A percentile compares a stretch with the other conserved stretches of the same genome.
phyloP scores from a whole-genome alignment of 2,888 invertebrate genomes.

The Physocephala rufipes region DNA sequence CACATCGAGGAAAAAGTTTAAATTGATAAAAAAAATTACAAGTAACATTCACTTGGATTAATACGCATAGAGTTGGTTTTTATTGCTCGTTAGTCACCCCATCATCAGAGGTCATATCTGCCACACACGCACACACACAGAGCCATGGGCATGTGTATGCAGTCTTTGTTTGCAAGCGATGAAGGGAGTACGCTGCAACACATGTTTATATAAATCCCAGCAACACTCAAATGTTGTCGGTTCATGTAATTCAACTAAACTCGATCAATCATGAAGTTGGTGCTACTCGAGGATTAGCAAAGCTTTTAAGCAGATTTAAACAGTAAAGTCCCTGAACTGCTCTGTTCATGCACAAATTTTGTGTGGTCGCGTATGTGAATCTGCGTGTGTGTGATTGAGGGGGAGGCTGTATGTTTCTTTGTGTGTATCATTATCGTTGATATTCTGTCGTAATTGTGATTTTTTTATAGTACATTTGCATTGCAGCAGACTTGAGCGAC shows the following conservation, averaged over 20 bases:
- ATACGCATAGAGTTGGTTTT: too few relatives aligned
- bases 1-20: too few relatives aligned
- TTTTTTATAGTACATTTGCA: conserved; percentile 18
- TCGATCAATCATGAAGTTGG: conserved; percentile 50
- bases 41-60: too few relatives aligned
- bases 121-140: conserved; percentile 10
- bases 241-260: conserved; percentile 46
- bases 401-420: conserved; percentile 28
- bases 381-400: conserved; percentile 12
- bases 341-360: neutral
- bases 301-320: conserved; percentile 46
- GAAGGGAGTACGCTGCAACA: conserved; percentile 7
- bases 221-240: conserved; percentile 6
- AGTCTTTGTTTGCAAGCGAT: too few relatives aligned
- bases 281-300: conserved; percentile 42
- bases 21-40: too few relatives aligned
- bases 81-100: too few relatives aligned
- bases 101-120: conserved; percentile 11
- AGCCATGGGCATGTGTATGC: conserved; percentile 2
- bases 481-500: conserved; percentile 13
- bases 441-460: conserved; percentile 21
- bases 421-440: conserved; percentile 27
- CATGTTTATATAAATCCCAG: too few relatives aligned
- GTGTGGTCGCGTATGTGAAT: neutral
- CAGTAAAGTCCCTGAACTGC: conserved; percentile 4